Evolutionary conservation across 2,888 invertebrate genomes (phyloP), one percentile per base, ranked within the genome.

Genomic region (Drosophila longiperda): DNA sequence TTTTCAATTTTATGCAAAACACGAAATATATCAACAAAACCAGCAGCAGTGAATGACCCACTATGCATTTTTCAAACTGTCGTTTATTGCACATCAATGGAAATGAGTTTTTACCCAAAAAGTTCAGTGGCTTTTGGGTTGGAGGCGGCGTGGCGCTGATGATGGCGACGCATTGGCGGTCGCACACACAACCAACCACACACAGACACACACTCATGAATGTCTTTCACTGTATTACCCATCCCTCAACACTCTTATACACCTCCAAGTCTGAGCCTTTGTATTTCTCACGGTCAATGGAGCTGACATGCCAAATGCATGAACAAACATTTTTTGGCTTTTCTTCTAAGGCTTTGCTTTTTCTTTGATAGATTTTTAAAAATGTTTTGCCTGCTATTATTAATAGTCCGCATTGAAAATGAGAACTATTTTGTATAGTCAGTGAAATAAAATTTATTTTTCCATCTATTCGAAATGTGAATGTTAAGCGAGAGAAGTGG

Each of bases 81-180:
- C 52, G 45, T 70, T 83, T 82, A 84, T 72, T 87, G 85, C 87
- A 87, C 83, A 83, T 89, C 89, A 87, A 89, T 89, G 79, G 68
- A 79, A 89, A 75, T 79, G 73, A 77, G 89, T 76, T 81, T 87
- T 72, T 79, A 67, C 71, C 67, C 53, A 54, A 71, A 71, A 80
- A 83, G 60, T 69, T 76, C 66, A 42, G n/a, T n/a, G n/a, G n/a
- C n/a, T n/a, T n/a, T 48, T 26, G 49, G 32, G 33, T 40, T 50
- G 38, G 9, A 34, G 58, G 58, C 26, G 69, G 29, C 3, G 26
- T 29, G 36, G 48, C 34, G 64, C 52, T 80, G 75, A 61, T 71
- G 73, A 67, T 78, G 75, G 73, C 81, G 81, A 76, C 83, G 69
- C 55, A 69, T 68, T 71, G 71, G 74, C 80, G 80, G 64, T 38